Base-by-base conservation (phyloP, 2,797 vertebrate genomes). In the Staurois parvus region DNA sequence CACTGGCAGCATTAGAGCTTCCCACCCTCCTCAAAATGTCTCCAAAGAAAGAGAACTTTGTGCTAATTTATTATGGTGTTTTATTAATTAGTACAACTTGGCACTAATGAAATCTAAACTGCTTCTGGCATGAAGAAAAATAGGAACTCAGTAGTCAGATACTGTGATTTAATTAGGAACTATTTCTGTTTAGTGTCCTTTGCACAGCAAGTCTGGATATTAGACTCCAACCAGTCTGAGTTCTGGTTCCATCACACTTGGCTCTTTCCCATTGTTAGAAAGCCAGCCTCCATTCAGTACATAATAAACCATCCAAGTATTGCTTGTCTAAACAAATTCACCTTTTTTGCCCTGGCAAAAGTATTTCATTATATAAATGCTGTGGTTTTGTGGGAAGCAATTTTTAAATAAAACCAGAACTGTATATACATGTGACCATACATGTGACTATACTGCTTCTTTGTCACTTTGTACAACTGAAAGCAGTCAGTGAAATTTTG, bases 61-160 rank as follows among this genome's bases (percentile, higher is more conserved):
- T 83, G 72, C 72, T 67, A 59, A 83, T 83, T 83, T 56, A 83
- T 66, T 83, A 83, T 76, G 72, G 81, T 83, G 81, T 83, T 83
- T 83, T 83, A 83, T 83, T 83, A 83, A 83, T 83, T 83, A 67
- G 72, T 26, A 32, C 81, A 83, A 64, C 81, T 67, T 83, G 81
- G 72, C 81, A 75, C 72, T 76, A 75, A 75, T 30, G 40, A 76
- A 62, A 75, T 37, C 37, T 37, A 37, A 83, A 83, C 72, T 30
- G 40, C 72, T 83, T 42, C 59, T 83, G 72, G 81, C 59, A 40
- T 52, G 62, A 37, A 67, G 26, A 48, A 52, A 83, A 76, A 74
- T 59, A 81, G 73, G 52, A 82, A 30, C 37, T 37, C 37, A 37
- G 37, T 37, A 10, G 37, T 10, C 37, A 59, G 70, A 82, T 82